Evolutionary conservation across 2,797 vertebrate genomes (phyloP), one percentile per base, ranked within the genome.

Genomic region (Sebastes oblongus): DNA sequence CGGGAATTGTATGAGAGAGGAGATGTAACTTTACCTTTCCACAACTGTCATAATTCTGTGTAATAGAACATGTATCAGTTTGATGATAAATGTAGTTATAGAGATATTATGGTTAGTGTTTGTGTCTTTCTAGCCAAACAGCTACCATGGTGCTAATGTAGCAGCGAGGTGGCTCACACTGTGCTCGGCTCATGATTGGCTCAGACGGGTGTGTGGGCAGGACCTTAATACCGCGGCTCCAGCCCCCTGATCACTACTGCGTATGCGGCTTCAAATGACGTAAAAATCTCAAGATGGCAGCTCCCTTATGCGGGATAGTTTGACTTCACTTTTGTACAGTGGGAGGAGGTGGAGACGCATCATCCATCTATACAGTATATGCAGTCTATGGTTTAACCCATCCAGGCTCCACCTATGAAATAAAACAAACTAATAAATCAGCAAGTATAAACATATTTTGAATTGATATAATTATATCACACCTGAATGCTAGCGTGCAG

Each of bases 401-500:
- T 34, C n/a, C 4, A n/a, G 16, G 27, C 22, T 34, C 3, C 70
- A 68, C 24, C 30, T 25, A 64, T 4, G 1, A 66, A 65, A 59
- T 36, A 71, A 42, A 70, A 72, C 4, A 54, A 56, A 75, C 7
- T 18, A 46, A 59, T 39, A 24, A 32, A 36, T 69, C 13, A n/a
- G 8, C 3, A 62, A 30, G 22, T 1, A 66, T 13, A 10, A 4
- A 1, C n/a, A 52, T 24, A 8, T 55, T 24, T 13, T 30, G 34
- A 39, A 50, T 72, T 59, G 0, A 69, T 27, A 66, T n/a, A 24
- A 18, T 22, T 59, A 20, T 11, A n/a, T 50, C 75, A 75, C 72
- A 96, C 95, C 96, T 96, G 89, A 96, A 96, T 58, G 91, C 81
- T 29, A 96, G 76, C 0, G 95, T 95, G 90, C 95, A 96, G 90